phyloP scores from a whole-genome alignment of 2,888 invertebrate species.

The Dysmachus trigonus region DNA sequence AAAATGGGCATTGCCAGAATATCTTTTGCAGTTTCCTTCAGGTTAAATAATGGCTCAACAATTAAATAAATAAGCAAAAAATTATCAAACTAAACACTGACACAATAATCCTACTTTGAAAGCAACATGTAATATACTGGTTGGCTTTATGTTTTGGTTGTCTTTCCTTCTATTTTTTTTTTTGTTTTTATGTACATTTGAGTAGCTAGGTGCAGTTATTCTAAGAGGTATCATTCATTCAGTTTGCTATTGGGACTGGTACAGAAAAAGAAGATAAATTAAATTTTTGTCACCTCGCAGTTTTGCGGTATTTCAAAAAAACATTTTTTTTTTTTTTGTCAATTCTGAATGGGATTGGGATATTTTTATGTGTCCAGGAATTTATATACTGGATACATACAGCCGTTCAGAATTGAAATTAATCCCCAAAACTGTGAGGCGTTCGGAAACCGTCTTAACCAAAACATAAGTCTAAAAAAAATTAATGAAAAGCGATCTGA shows the following conservation, averaged over 20 bases:
- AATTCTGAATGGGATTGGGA: not conserved
- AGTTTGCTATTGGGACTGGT: conserved; percentile 1
- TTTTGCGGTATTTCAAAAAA: not conserved
- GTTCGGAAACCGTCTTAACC: not conserved
- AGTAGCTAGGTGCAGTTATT: conserved; percentile 20
- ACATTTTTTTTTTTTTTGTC: not conserved
- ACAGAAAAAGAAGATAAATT: conserved; percentile 2
- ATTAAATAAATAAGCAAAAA: conserved; percentile 35
- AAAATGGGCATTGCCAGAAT: conserved; percentile 31
- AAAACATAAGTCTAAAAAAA: conserved; percentile 28
- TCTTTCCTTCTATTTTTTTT: not conserved
- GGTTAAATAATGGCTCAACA: conserved; percentile 3
- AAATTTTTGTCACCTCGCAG: not conserved
- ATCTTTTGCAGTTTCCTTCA: conserved; percentile 6
- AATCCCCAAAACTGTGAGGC: not conserved
- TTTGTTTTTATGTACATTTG: conserved; percentile 26
- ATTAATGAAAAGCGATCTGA: not conserved
- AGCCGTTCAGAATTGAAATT: not conserved
- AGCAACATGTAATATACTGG: conserved; percentile 41
- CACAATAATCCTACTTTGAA: conserved; percentile 44
- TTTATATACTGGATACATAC: not conserved
- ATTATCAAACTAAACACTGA: conserved; percentile 42
- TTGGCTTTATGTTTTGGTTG: conserved; percentile 38
- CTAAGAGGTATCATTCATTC: conserved; percentile 25
- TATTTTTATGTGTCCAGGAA: not conserved